Conservation (phyloP, 2,113 vertebrate genomes). For the Prionailurus bengalensis region DNA sequence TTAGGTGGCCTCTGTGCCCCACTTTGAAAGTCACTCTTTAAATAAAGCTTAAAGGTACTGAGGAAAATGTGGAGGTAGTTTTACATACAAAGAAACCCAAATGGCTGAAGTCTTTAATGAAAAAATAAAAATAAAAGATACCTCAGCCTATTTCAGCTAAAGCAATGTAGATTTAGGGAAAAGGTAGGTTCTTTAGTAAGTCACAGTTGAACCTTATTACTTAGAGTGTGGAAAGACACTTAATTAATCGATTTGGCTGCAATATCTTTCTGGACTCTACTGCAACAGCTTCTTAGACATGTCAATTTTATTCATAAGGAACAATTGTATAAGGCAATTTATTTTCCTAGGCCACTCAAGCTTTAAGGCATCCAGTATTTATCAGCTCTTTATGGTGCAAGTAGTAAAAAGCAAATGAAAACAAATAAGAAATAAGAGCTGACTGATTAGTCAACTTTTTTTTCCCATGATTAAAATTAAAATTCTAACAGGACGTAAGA, state of each 20-base stretch:
- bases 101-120: slow-evolving; percentile 23
- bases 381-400: slow-evolving; percentile 50
- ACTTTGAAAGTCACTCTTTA: slow-evolving; percentile 42
- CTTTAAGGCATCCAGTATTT: slow-evolving; percentile 62
- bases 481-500: not conserved
- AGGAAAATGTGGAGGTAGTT: not conserved
- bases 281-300: slow-evolving; percentile 50
- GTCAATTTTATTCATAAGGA: slow-evolving; percentile 68
- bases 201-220: slow-evolving; percentile 21
- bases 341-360: slow-evolving; percentile 60
- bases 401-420: slow-evolving; percentile 77
- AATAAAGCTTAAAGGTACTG: slow-evolving; percentile 12
- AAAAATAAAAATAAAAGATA: slow-evolving; percentile 59
- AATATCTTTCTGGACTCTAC: slow-evolving; percentile 20
- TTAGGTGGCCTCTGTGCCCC: not conserved
- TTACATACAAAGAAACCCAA: not conserved
- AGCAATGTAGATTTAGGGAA: slow-evolving; percentile 36
- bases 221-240: slow-evolving; percentile 44
- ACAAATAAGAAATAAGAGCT: slow-evolving; percentile 76
- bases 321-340: slow-evolving; percentile 66
- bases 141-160: not conserved
- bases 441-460: slow-evolving; percentile 17
- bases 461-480: slow-evolving; percentile 50
- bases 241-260: slow-evolving; percentile 63
- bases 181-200: slow-evolving; percentile 3